Base-by-base conservation (phyloP, 2,797 vertebrate species). In the Gymnoscopelus microlampas region DNA sequence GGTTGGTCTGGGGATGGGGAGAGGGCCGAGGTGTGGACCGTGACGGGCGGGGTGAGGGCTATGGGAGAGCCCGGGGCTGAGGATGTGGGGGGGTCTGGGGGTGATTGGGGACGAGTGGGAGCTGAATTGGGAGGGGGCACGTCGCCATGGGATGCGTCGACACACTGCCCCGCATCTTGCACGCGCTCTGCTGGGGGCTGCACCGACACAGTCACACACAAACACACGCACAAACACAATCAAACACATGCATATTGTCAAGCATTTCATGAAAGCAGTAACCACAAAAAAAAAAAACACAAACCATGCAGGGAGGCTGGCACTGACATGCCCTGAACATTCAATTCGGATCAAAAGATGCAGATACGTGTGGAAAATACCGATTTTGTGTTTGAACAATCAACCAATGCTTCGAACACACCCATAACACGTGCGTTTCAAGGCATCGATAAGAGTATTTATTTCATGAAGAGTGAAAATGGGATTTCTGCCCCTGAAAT, bases 151-250 rank as follows among this genome's bases (percentile, higher is more conserved):
- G 80, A 68, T 65, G 75, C 63, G 82, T 70, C 86, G 85, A 90
- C 88, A 88, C 86, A 76, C 85, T 85, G 91, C 79, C 82, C 93
- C 44, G 71, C 85, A 79, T 94, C 93, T 89, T 92, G 95, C 1
- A 68, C 73, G 70, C 79, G 61, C 54, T 85, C 91, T 90, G 90
- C 93, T 89, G 94, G 72, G 85, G 94, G 94, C 97, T 98, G 94
- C 91, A 76, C 90, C 90, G 67, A 94, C 80, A 89, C 88, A 94
- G 87, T 90, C 88, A 94, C 87, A 92, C 81, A 92, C 86, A 93
- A 89, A 92, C 81, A 92, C 81, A 89, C 81, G 82, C 83, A 86
- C 84, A 85, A 70, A 66, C 68, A 47, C 62, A 78, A 91, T 88
- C 90, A 90, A 86, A 89, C 11, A 87, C 92, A 89, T 93, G 92